Base-by-base conservation (phyloP, 2,888 invertebrate species). In the Spilosoma lubricipeda region DNA sequence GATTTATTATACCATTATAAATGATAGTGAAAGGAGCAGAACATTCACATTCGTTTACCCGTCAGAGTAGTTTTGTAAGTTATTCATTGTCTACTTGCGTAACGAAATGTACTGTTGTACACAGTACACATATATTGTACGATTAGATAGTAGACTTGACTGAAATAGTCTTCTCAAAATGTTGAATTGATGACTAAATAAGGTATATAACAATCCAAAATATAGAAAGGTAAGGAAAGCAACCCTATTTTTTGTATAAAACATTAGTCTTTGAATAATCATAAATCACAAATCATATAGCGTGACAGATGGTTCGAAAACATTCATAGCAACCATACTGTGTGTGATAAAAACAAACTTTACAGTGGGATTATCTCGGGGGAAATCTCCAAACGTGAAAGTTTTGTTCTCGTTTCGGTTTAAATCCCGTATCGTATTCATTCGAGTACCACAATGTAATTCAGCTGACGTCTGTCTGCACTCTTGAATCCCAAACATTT, bases 401-500 rank as follows among this genome's bases (percentile, higher is more conserved):
- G 77, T 80, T 78, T 87, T 82, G 86, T 75, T 73, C 70, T 81
- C 81, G 78, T 80, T 83, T 82, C 72, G 71, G 80, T 72, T 79
- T 76, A 82, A 87, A 86, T 82, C 83, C 80, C 80, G 76, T 82
- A 80, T 79, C 80, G 77, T 83, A 82, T 84, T 85, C 83, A 87
- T 87, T 87, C 83, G 87, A 88, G 86, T 88, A 83, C 84, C 85
- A 79, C 84, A 83, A n/a, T 79, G 83, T 80, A 80, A 86, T 83
- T 88, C 85, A 69, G 71, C 78, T 82, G 78, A 82, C 82, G 80
- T 76, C 82, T 86, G 89, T 85, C 85, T 81, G 73, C 85, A 86
- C 80, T 85, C 82, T 85, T 84, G 84, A 87, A 89, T 87, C 84
- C 87, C 74, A 81, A 79, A 86, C 86, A 86, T 88, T 89, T 86